Evolutionary conservation across 2,888 invertebrate species (phyloP).

Genomic region (Oligia fasciuncula): DNA sequence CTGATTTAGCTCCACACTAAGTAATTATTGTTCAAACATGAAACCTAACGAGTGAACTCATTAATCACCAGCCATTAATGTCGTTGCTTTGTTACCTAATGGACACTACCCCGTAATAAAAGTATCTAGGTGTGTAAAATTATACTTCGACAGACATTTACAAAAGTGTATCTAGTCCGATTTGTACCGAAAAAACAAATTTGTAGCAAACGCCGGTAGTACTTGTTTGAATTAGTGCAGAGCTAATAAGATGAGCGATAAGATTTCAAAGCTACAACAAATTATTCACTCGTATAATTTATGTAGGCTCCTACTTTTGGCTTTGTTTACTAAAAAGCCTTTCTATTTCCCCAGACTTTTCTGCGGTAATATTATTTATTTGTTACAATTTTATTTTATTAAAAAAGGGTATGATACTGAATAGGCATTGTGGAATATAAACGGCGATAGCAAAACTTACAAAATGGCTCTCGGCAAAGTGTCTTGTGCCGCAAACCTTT

Average conservation of each 20-base stretch:
- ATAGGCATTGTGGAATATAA: conserved; percentile 62
- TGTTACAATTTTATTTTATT: conserved; percentile 65
- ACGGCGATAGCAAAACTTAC: conserved; percentile 68
- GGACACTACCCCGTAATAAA: conserved; percentile 69
- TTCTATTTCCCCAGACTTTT: conserved; percentile 45
- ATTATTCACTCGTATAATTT: conserved; percentile 53
- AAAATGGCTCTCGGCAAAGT: conserved; percentile 76
- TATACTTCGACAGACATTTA: conserved; percentile 35
- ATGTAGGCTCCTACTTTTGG: conserved; percentile 44
- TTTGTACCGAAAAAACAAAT: conserved; percentile 18
- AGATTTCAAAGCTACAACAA: conserved; percentile 51
- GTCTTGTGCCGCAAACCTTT: conserved; percentile 76
- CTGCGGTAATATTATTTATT: conserved; percentile 54
- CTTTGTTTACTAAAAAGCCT: conserved; percentile 41
- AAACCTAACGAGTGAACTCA: conserved; percentile 79
- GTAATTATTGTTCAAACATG: conserved; percentile 85
- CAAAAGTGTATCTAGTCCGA: conserved; percentile 3
- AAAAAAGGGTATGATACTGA: conserved; percentile 59
- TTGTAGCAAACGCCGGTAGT: background rate
- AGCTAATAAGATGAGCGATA: conserved; percentile 41
- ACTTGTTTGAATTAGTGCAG: conserved; percentile 25
- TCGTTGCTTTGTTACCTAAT: conserved; percentile 75
- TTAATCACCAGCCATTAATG: conserved; percentile 79
- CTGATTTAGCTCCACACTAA: conserved; percentile 77
- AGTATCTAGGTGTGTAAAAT: conserved; percentile 54